Evolutionary conservation across 2,113 vertebrate genomes (phyloP).

Genomic region (Chitala chitala): DNA sequence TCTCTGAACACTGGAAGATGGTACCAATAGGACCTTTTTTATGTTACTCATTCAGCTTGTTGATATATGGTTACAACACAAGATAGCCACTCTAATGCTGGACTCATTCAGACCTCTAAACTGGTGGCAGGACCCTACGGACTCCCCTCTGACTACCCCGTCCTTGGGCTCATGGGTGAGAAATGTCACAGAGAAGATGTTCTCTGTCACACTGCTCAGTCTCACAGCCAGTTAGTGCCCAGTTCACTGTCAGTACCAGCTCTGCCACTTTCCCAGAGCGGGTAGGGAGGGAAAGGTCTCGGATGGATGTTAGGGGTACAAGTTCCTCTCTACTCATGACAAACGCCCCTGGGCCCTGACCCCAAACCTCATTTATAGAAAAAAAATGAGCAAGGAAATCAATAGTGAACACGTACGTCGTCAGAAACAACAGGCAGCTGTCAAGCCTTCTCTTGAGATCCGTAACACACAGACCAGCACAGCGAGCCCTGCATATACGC

Average conservation of each 20-base stretch:
- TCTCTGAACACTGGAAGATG: too few species aligned
- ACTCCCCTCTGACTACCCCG: neutral
- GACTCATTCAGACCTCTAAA: too few species aligned
- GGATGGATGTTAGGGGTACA: neutral
- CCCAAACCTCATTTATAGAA: neutral
- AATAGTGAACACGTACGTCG: too few species aligned
- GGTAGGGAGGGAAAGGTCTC: neutral
- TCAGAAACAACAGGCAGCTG: too few species aligned
- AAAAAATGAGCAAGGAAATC: too few species aligned
- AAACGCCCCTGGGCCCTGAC: neutral
- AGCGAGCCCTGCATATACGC: too few species aligned
- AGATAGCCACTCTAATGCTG: too few species aligned
- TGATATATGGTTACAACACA: too few species aligned
- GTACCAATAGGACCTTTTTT: too few species aligned
- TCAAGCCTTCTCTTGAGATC: too few species aligned
- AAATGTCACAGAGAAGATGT: neutral
- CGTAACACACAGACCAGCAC: too few species aligned
- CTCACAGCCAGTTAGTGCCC: conserved; percentile 6
- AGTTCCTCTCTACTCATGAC: neutral
- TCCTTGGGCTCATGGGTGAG: neutral
- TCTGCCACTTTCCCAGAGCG: neutral
- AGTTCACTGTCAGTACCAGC: neutral
- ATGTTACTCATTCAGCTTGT: too few species aligned
- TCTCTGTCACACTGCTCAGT: neutral
- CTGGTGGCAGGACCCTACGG: neutral